A percentile compares a stretch with the other conserved stretches of the same genome.
phyloP scores from a whole-genome alignment of 2,888 invertebrate species.

The Neoaliturus tenellus region DNA sequence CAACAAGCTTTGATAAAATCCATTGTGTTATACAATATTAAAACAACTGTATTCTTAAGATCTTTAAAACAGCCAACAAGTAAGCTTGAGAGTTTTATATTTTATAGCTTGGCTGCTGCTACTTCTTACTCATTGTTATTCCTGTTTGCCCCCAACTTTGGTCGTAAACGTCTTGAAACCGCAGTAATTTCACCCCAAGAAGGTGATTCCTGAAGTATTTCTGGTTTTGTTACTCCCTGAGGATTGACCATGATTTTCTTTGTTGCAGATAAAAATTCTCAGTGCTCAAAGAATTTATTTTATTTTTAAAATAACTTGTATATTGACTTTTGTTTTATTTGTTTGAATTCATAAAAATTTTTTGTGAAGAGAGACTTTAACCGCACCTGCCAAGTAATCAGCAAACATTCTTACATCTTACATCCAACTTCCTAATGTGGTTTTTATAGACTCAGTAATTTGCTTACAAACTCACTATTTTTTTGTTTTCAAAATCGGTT shows the following conservation, averaged over 20 bases:
- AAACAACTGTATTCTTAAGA: background rate
- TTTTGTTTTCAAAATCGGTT: no score
- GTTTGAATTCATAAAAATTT: no score
- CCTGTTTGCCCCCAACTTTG: constrained; percentile 9
- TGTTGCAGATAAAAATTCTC: background rate
- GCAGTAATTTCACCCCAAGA: background rate
- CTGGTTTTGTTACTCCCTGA: background rate
- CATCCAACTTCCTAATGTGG: no score
- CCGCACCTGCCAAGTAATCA: no score
- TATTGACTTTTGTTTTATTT: no score
- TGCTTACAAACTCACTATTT: no score
- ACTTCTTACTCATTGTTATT: background rate
- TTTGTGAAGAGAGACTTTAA: no score
- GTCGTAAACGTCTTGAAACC: constrained; percentile 21
- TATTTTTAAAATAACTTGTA: background rate
- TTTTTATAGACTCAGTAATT: no score
- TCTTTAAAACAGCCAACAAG: background rate
- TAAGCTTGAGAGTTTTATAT: constrained; percentile 8
- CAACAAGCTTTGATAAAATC: no score
- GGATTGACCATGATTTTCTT: background rate
- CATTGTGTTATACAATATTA: background rate
- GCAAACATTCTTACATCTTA: no score
- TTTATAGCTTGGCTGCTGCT: background rate
- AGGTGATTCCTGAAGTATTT: constrained; percentile 22
- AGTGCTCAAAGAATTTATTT: background rate